Conservation (phyloP, 2,113 vertebrate genomes). For the Poeciliopsis turrubarensis region DNA sequence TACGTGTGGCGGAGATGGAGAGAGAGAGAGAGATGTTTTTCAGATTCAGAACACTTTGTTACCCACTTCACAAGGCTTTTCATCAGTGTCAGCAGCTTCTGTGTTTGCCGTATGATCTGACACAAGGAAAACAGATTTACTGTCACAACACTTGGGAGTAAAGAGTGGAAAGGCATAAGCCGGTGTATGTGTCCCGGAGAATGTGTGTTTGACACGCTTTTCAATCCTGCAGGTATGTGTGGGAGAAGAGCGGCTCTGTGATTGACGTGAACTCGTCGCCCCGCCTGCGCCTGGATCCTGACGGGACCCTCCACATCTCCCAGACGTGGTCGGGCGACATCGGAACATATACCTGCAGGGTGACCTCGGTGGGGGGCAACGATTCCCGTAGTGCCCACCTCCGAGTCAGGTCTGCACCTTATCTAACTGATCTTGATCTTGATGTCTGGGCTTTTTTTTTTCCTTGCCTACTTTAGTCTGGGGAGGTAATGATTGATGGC, state of each 20-base stretch:
- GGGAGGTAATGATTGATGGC: conserved; percentile 55
- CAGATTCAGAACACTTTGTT: conserved; percentile 46
- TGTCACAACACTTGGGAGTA: conserved; percentile 32
- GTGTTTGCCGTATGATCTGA: conserved; percentile 38
- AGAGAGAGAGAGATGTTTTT: conserved; percentile 46
- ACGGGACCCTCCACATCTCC: conserved; percentile 91
- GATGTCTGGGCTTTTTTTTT: conserved; percentile 11
- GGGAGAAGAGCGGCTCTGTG: conserved; percentile 89
- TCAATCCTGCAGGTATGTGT: conserved; percentile 81
- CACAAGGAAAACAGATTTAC: conserved; percentile 38
- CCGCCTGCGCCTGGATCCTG: conserved; percentile 85
- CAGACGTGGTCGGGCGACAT: conserved; percentile 99
- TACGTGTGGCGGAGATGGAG: conserved; percentile 27
- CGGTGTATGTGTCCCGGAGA: not conserved
- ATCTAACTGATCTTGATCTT: conserved; percentile 29
- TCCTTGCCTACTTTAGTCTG: conserved; percentile 29
- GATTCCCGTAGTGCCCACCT: conserved; percentile 93
- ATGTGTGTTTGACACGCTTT: not conserved
- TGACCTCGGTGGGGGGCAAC: conserved; percentile 92
- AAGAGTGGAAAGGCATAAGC: conserved; percentile 9
- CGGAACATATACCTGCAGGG: conserved; percentile 94
- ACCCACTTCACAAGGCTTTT: conserved; percentile 44
- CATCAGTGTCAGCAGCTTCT: conserved; percentile 46
- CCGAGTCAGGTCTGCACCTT: conserved; percentile 86
- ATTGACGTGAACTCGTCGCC: conserved; percentile 84